A percentile compares a stretch with the other conserved stretches of the same genome.
These are phyloP conservation scores for Fistularia tabacaria DNA, from an alignment of 2,797 vertebrate species.

Conservation along the genomic window DNA sequence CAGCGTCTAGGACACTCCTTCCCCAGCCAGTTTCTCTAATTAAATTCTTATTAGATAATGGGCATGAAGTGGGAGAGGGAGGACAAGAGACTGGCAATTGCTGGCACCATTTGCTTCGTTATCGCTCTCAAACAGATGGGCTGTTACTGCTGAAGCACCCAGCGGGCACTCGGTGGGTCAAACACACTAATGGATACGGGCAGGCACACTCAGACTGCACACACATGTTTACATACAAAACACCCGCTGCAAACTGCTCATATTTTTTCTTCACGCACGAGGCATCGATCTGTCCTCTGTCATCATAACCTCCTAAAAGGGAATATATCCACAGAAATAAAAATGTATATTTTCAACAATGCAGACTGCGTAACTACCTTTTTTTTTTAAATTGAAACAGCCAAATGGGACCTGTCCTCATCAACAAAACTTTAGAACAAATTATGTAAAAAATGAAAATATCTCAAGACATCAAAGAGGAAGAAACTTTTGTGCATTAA, in stretches of 20 bases:
- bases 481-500: too few species aligned
- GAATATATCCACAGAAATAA: too few species aligned
- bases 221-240: constrained; percentile 19
- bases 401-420: too few species aligned
- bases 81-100: constrained; percentile 18
- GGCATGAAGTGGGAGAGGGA: constrained; percentile 18
- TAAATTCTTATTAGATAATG: constrained; percentile 68
- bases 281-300: background rate
- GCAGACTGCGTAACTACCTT: too few species aligned
- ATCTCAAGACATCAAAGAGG: too few species aligned
- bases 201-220: constrained; percentile 5
- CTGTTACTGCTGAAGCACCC: constrained; percentile 62
- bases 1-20: constrained; percentile 4
- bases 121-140: constrained; percentile 57
- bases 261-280: background rate
- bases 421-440: too few species aligned
- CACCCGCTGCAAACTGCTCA: constrained; percentile 15
- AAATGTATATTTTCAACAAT: too few species aligned
- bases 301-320: background rate
- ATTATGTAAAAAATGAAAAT: too few species aligned
- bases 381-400: too few species aligned
- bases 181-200: constrained; percentile 20
- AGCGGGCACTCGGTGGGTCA: constrained; percentile 22
- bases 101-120: constrained; percentile 33
- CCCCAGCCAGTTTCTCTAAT: constrained; percentile 46